Percentiles rank a stretch among this genome's conserved stretches.
Evolutionary conservation across 2,113 vertebrate genomes (phyloP).

Genomic region (Astur gentilis): DNA sequence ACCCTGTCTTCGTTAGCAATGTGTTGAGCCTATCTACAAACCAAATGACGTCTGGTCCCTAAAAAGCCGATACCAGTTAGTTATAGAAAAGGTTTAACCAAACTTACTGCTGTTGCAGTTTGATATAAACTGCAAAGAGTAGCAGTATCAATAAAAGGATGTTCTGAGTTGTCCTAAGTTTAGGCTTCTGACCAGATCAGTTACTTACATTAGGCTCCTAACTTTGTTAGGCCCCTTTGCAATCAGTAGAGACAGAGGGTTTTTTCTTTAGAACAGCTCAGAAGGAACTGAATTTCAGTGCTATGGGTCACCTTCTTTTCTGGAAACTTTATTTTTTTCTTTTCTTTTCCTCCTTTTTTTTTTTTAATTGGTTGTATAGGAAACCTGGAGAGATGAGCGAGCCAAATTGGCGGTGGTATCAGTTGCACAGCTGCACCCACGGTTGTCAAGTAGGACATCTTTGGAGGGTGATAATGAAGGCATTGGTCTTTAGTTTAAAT

Average conservation of each 20-base stretch:
- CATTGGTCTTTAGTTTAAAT: neutral
- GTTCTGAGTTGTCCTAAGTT: neutral
- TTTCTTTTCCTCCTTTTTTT: too few relatives aligned
- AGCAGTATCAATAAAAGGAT: neutral
- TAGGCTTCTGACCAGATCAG: neutral
- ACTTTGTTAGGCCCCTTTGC: neutral
- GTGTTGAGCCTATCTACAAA: neutral
- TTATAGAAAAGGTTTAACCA: neutral
- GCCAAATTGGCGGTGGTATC: accelerated
- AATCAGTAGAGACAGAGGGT: neutral
- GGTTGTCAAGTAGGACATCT: neutral
- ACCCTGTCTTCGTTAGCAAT: neutral
- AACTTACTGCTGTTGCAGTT: neutral
- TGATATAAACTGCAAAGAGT: neutral
- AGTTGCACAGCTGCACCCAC: neutral
- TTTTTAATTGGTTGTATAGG: neutral
- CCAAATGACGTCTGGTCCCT: neutral
- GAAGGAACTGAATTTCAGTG: neutral
- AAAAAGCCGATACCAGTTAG: neutral
- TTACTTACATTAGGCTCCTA: neutral
- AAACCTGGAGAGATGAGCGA: neutral
- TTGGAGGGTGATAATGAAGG: neutral
- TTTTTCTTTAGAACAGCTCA: neutral
- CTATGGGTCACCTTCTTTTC: neutral
- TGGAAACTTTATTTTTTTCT: accelerated